Percentiles rank a stretch among this genome's conserved stretches.
Conservation (phyloP, 2,888 invertebrate genomes). For the Timandra comae region DNA sequence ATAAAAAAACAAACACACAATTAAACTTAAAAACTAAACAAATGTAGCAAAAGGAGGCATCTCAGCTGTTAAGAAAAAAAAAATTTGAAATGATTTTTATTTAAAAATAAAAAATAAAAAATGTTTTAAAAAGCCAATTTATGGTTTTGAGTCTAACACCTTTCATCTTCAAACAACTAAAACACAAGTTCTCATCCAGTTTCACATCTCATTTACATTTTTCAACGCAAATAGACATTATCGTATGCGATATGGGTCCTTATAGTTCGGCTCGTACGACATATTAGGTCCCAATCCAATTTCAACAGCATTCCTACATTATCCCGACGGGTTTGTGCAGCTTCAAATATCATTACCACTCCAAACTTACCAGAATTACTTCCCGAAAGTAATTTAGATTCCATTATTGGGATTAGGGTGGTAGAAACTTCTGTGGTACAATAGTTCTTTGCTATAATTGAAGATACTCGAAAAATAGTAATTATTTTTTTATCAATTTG, state of each 20-base stretch:
- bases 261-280: not conserved
- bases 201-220: conserved; percentile 8
- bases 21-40: too few species aligned
- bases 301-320: conserved; percentile 22
- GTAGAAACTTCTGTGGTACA: too few species aligned
- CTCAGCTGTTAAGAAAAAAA: not conserved
- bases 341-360: conserved; percentile 24
- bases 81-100: not conserved
- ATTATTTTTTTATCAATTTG: too few species aligned
- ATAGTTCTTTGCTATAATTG: too few species aligned
- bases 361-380: conserved; percentile 17
- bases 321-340: conserved; percentile 20
- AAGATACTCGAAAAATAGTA: too few species aligned
- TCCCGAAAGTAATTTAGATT: conserved; percentile 21
- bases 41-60: too few species aligned
- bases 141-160: not conserved
- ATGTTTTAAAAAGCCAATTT: not conserved
- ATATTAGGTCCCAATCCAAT: conserved; percentile 34
- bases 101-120: not conserved
- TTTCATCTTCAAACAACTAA: conserved; percentile 5
- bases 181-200: conserved; percentile 8
- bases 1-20: too few species aligned
- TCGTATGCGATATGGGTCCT: conserved; percentile 5
- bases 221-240: conserved; percentile 15
- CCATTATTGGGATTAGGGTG: too few species aligned